These are phyloP conservation scores for Cichladusa arquata DNA, from an alignment of 2,113 vertebrate species.

Conservation along the genomic window DNA sequence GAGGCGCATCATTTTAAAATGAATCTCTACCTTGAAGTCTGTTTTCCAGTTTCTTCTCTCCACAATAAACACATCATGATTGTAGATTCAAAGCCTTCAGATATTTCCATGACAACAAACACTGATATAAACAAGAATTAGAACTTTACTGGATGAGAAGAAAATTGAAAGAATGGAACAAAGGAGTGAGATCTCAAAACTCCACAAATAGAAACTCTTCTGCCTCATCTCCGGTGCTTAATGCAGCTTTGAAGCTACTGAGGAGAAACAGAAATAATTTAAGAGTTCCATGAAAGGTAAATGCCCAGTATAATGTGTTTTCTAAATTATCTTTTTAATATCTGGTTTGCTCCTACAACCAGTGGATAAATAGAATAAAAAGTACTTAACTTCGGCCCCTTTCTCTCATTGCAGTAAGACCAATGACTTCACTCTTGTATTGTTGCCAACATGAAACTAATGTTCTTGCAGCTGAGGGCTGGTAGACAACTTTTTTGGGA, in stretches of 20 bases:
- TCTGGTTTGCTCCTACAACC: neutral
- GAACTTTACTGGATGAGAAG: neutral
- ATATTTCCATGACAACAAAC: constrained; percentile 49
- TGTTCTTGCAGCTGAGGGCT: neutral
- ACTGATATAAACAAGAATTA: constrained; percentile 1
- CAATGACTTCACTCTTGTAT: neutral
- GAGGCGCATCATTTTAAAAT: neutral
- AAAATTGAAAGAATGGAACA: neutral
- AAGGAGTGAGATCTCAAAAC: neutral
- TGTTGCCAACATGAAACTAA: neutral
- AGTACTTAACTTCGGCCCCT: neutral
- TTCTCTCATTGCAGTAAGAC: neutral
- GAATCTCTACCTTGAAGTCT: neutral
- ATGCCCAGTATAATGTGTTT: neutral
- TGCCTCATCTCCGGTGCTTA: neutral
- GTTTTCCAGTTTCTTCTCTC: neutral
- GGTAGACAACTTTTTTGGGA: neutral
- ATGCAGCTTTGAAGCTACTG: neutral
- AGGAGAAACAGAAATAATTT: neutral
- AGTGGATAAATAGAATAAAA: neutral
- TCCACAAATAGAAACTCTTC: neutral
- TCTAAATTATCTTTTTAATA: neutral
- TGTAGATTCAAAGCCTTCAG: neutral
- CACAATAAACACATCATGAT: neutral
- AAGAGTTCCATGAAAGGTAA: neutral